Conservation (phyloP, 2,113 vertebrate species). For the Petaurus breviceps region DNA sequence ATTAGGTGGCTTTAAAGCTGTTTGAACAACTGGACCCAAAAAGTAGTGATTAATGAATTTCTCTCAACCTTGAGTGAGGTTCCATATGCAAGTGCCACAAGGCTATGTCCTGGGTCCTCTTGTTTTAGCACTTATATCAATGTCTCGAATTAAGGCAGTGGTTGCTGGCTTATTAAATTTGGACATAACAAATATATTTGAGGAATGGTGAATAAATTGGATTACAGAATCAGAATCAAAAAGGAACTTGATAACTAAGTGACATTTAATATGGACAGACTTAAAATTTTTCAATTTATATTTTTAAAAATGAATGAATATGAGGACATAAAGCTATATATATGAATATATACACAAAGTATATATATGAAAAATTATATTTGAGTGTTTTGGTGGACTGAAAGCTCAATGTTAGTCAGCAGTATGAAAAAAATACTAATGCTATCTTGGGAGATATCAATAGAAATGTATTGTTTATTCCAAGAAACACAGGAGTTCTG, state of each 20-base stretch:
- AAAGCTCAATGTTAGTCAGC: background rate
- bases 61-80: background rate
- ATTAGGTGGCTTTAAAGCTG: background rate
- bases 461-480: background rate
- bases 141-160: background rate
- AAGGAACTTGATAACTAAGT: background rate
- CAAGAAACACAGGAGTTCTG: background rate
- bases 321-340: background rate
- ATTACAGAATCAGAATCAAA: background rate
- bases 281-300: background rate
- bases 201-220: background rate
- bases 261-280: background rate
- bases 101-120: background rate
- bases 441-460: background rate
- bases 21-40: background rate
- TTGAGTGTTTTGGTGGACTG: background rate
- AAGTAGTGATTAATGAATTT: background rate
- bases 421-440: background rate
- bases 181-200: background rate
- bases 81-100: background rate
- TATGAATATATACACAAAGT: background rate
- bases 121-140: background rate
- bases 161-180: background rate
- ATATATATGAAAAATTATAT: background rate
- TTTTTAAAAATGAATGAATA: background rate